Percentiles rank a stretch among this genome's conserved stretches.
Evolutionary conservation across 2,888 invertebrate genomes (phyloP).

Genomic region (Drepana falcataria): DNA sequence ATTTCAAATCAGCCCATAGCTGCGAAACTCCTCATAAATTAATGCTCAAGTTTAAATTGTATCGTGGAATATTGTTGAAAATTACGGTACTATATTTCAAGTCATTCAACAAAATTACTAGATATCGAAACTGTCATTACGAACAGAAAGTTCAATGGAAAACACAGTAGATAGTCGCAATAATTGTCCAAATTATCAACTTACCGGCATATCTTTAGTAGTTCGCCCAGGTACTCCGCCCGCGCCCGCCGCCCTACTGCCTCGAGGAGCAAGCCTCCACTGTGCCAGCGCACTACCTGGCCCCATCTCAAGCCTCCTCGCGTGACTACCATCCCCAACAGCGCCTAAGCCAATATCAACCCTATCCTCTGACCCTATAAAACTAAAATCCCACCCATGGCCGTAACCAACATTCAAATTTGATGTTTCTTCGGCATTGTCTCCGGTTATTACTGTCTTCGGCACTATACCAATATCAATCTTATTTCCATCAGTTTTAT

Average conservation of each 20-base stretch:
- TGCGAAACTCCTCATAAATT: no score
- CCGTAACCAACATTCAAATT: constrained; percentile 60
- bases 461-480: constrained; percentile 41
- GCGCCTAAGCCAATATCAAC: constrained; percentile 35
- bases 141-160: neutral
- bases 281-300: constrained; percentile 71
- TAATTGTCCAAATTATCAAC: constrained; percentile 17
- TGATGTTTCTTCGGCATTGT: constrained; percentile 68
- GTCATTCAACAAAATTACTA: neutral
- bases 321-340: constrained; percentile 60
- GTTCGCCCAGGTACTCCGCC: constrained; percentile 54
- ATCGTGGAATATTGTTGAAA: no score
- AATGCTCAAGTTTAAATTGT: no score
- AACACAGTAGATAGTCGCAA: neutral
- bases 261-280: constrained; percentile 57
- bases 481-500: constrained; percentile 36
- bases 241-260: constrained; percentile 67
- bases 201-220: constrained; percentile 65
- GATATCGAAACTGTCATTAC: neutral
- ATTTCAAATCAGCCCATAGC: no score
- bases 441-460: constrained; percentile 54
- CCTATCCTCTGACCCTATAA: constrained; percentile 29
- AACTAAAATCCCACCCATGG: constrained; percentile 25
- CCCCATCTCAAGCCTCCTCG: constrained; percentile 66
- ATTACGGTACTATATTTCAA: neutral